phyloP scores from a whole-genome alignment of 2,113 vertebrate genomes.

The Scomber japonicus region DNA sequence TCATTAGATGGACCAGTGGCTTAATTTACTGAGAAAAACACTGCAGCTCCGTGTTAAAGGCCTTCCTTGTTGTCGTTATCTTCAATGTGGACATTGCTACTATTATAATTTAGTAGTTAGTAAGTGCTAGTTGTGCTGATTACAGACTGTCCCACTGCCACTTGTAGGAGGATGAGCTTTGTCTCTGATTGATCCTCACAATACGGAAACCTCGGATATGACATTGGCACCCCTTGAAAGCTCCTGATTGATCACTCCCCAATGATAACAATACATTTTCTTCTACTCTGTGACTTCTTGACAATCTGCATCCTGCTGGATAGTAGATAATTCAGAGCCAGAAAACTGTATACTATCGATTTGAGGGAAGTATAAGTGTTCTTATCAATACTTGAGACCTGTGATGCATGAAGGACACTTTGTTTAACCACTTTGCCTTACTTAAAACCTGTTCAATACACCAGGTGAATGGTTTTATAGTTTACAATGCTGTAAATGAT shows the following conservation, averaged over 20 bases:
- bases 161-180: slow-evolving; percentile 48
- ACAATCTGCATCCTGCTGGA: slow-evolving; percentile 36
- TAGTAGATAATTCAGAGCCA: slow-evolving; percentile 55
- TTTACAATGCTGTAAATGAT: slow-evolving; percentile 21
- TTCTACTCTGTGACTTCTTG: slow-evolving; percentile 17
- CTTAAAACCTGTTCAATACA: slow-evolving; percentile 20
- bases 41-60: slow-evolving; percentile 37
- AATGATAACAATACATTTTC: slow-evolving; percentile 53
- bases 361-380: slow-evolving; percentile 40
- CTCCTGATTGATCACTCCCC: slow-evolving; percentile 60
- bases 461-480: slow-evolving; percentile 2
- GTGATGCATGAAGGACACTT: slow-evolving; percentile 12
- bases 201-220: slow-evolving; percentile 33
- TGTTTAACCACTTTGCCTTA: slow-evolving; percentile 2
- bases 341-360: slow-evolving; percentile 55
- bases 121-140: slow-evolving; percentile 56
- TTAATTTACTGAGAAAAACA: slow-evolving; percentile 58
- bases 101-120: slow-evolving; percentile 58
- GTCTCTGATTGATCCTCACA: slow-evolving; percentile 67
- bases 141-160: slow-evolving; percentile 57
- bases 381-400: slow-evolving; percentile 41
- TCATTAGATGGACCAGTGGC: slow-evolving; percentile 51
- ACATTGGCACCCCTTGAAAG: slow-evolving; percentile 41
- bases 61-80: slow-evolving; percentile 61
- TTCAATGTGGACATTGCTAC: slow-evolving; percentile 49